Base-by-base conservation (phyloP, 2,797 vertebrate species). In the Champsocephalus gunnari region DNA sequence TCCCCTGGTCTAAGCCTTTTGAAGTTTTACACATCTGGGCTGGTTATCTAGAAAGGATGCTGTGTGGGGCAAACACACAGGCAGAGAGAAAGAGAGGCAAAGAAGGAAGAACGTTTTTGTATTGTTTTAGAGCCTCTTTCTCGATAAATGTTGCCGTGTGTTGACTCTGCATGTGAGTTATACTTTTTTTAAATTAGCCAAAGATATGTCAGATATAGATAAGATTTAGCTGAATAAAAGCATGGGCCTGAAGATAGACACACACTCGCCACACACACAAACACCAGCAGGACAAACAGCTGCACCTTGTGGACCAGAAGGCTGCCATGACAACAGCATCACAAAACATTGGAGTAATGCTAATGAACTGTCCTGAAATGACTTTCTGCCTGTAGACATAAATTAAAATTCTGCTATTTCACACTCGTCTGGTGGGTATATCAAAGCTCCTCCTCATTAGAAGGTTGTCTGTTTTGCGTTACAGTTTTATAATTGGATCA, bases 1-100 rank as follows among this genome's bases (percentile, higher is more conserved):
- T 71, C 80, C 78, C 81, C 85, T 44, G 78, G 75, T 91, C 73
- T 86, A 68, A 81, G 59, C 17, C 87, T 88, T 94, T 93, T 93
- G 92, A 94, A 93, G 92, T 93, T 75, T 66, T 69, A 84, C 84
- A 92, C 92, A 93, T 94, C 92, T 93, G 92, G 87, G 88, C 77
- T 66, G 72, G 82, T 90, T 92, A 92, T 91, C 91, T 88, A 82
- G 80, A 88, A 81, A 90, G 81, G 91, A 89, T 83, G 84, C 87
- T 83, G 76, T 75, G 73, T 45, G 34, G 55, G 70, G 72, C 62
- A 82, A 84, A 85, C 74, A 73, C 70, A 73, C 68, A 84, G 66
- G 84, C 17, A 69, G 16, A 75, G 17, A 73, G 57, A 59, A 50
- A 49, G 54, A 69, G 55, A 32, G 38, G 38, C 19, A 64, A 53